Evolutionary conservation across 2,797 vertebrate genomes (phyloP).

Genomic region (Tokudaia tokunoshimensis): DNA sequence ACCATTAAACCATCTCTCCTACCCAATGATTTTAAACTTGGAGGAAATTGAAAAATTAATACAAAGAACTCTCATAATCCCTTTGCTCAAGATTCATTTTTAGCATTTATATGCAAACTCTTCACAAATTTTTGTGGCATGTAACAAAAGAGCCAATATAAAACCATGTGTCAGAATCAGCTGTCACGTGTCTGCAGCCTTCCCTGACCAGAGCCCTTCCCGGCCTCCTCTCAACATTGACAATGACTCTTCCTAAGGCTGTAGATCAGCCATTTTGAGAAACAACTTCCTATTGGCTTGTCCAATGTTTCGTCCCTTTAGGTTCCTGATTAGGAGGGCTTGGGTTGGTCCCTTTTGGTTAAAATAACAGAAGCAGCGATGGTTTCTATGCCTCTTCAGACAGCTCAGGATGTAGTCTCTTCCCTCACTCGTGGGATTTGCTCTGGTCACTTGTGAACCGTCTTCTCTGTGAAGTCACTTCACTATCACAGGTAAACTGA

Average conservation of each 20-base stretch:
- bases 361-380: neutral
- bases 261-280: neutral
- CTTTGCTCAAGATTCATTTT: neutral
- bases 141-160: neutral
- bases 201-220: neutral
- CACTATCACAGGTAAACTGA: neutral
- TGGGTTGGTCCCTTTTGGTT: neutral
- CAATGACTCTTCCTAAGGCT: neutral
- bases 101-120: neutral
- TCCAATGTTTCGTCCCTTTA: neutral
- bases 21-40: neutral
- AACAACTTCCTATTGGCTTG: neutral
- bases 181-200: rapidly evolving
- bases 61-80: neutral
- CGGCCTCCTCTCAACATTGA: neutral
- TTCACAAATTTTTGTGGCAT: neutral
- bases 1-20: neutral
- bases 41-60: neutral
- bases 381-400: neutral
- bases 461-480: neutral
- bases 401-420: neutral
- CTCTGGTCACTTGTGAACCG: neutral
- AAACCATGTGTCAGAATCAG: neutral
- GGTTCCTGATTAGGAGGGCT: neutral
- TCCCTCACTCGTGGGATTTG: neutral